Percentiles rank a stretch among this genome's conserved stretches.
These are phyloP conservation scores for Aphelinus atriplicis DNA, from an alignment of 1,140 invertebrate genomes.

Conservation along the genomic window DNA sequence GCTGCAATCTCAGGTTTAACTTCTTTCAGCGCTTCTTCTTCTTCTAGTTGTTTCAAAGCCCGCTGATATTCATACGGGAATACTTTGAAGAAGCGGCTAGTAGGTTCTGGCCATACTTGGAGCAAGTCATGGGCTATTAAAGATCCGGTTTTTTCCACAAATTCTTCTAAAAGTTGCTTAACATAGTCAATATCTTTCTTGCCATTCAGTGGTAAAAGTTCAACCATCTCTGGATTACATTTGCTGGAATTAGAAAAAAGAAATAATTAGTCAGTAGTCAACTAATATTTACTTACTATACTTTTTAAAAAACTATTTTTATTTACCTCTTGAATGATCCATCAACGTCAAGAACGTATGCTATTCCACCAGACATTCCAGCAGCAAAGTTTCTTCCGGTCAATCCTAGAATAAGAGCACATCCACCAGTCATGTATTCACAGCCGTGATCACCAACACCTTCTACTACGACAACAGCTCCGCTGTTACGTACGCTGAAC, in stretches of 20 bases:
- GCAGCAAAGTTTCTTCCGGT: slow-evolving; percentile 98
- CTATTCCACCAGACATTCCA: slow-evolving; percentile 97
- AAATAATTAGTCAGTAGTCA: slow-evolving; percentile 25
- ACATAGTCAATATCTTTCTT: slow-evolving; percentile 85
- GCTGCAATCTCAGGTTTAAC: slow-evolving; percentile 59
- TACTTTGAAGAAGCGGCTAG: slow-evolving; percentile 90
- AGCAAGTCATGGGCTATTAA: slow-evolving; percentile 83
- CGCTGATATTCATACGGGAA: slow-evolving; percentile 98
- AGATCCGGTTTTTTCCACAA: slow-evolving; percentile 90
- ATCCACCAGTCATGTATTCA: slow-evolving; percentile 99
- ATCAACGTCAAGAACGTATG: slow-evolving; percentile 93
- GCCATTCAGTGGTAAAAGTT: slow-evolving; percentile 82
- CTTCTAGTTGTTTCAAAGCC: slow-evolving; percentile 81
- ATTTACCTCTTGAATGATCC: slow-evolving; percentile 76
- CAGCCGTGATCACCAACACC: slow-evolving; percentile 99
- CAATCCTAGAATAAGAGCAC: slow-evolving; percentile 89
- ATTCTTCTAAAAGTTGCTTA: slow-evolving; percentile 84
- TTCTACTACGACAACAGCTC: slow-evolving; percentile 89
- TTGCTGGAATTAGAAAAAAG: slow-evolving; percentile 67
- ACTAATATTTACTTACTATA: slow-evolving; percentile 17
- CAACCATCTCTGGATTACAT: slow-evolving; percentile 93
- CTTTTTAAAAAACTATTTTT: slow-evolving; percentile 12
- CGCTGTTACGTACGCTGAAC: slow-evolving; percentile 98
- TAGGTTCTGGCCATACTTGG: slow-evolving; percentile 82
- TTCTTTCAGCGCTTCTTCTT: slow-evolving; percentile 69